A percentile compares a stretch with the other conserved stretches of the same genome.
These are phyloP conservation scores for Ceyx melanurus DNA, from an alignment of 2,113 vertebrate species.

Conservation along the genomic window DNA sequence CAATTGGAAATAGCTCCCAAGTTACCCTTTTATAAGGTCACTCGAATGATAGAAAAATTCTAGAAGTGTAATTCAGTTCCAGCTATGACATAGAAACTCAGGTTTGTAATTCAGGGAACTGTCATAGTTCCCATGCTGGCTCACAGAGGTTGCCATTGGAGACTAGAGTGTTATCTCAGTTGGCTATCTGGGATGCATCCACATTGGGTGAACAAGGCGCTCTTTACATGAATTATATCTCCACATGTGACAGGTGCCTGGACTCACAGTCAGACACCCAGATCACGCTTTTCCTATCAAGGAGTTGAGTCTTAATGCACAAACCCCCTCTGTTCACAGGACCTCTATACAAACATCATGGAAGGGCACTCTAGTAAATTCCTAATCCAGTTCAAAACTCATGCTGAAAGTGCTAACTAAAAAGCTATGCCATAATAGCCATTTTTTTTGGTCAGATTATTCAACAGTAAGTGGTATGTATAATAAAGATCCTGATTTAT, in stretches of 20 bases:
- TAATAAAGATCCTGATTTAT: constrained; percentile 18
- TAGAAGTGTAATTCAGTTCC: not conserved
- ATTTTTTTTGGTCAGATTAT: not conserved
- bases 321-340: not conserved
- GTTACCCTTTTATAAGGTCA: not conserved
- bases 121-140: not conserved
- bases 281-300: not conserved
- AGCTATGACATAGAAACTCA: not conserved
- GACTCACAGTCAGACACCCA: not conserved
- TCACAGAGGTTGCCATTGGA: not conserved
- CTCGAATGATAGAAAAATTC: not conserved
- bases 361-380: not conserved
- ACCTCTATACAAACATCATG: not conserved
- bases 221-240: not conserved
- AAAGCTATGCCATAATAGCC: not conserved
- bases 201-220: not conserved
- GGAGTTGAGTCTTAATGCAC: not conserved
- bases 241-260: not conserved
- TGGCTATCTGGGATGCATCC: not conserved
- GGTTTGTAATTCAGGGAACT: not conserved
- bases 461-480: not conserved
- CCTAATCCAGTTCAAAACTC: not conserved
- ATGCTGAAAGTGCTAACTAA: not conserved
- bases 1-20: not conserved
- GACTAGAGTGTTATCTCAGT: not conserved